A percentile compares a stretch with the other conserved stretches of the same genome.
These are phyloP conservation scores for Diarsia mendica DNA, from an alignment of 2,888 invertebrate genomes.

Conservation along the genomic window DNA sequence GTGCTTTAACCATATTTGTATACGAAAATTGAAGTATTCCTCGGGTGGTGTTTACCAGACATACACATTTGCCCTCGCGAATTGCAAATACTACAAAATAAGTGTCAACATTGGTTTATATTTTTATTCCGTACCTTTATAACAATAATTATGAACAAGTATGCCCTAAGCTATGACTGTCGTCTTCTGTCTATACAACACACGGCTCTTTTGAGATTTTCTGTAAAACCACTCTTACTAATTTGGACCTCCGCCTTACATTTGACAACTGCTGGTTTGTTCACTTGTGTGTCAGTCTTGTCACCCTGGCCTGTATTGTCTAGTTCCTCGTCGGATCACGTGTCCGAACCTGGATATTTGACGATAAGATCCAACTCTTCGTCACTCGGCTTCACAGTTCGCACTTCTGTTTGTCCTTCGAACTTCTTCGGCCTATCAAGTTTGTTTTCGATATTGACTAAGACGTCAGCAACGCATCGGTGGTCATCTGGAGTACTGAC, in stretches of 20 bases:
- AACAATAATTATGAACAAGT: slow-evolving; percentile 45
- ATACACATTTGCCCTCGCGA: slow-evolving; percentile 46
- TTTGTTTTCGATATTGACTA: slow-evolving; percentile 87
- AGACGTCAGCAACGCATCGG: slow-evolving; percentile 83
- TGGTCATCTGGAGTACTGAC: slow-evolving; percentile 81
- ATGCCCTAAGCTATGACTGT: slow-evolving; percentile 78
- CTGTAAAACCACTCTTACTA: slow-evolving; percentile 84
- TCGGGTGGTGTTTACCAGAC: slow-evolving; percentile 24
- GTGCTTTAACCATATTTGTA: slow-evolving; percentile 38
- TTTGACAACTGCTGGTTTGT: slow-evolving; percentile 72
- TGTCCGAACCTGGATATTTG: slow-evolving; percentile 87
- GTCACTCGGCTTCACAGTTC: slow-evolving; percentile 80
- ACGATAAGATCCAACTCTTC: slow-evolving; percentile 88
- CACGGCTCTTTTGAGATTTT: slow-evolving; percentile 85
- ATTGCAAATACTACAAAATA: slow-evolving; percentile 50
- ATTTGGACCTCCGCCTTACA: slow-evolving; percentile 81
- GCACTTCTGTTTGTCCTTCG: slow-evolving; percentile 81
- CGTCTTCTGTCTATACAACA: slow-evolving; percentile 87
- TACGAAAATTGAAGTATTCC: slow-evolving; percentile 46
- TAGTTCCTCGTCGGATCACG: slow-evolving; percentile 88
- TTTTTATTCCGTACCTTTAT: slow-evolving; percentile 51
- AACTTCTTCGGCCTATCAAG: slow-evolving; percentile 84
- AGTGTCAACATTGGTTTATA: slow-evolving; percentile 39
- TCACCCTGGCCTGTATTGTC: slow-evolving; percentile 74
- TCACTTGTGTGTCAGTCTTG: slow-evolving; percentile 81